Evolutionary conservation across 2,113 vertebrate species (phyloP).

Genomic region (Elgaria multicarinata): DNA sequence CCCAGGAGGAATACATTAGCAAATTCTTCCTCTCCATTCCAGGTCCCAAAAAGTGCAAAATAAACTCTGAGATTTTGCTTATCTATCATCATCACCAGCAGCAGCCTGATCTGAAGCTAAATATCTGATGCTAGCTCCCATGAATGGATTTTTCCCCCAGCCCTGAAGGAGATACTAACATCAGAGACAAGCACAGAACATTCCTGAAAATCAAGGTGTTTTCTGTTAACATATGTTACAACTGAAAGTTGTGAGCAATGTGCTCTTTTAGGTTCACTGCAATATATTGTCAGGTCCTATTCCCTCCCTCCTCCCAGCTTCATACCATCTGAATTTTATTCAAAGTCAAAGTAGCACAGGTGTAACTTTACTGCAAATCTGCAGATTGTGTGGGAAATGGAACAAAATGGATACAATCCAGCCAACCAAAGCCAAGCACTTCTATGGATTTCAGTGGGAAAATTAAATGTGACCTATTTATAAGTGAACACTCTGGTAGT

Average conservation of each 20-base stretch:
- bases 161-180: background rate
- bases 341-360: background rate
- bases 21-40: background rate
- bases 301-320: background rate
- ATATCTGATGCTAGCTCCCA: background rate
- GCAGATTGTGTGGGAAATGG: background rate
- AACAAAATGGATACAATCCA: background rate
- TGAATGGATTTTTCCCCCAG: slow-evolving; percentile 27
- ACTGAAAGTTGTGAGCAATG: slow-evolving; percentile 3
- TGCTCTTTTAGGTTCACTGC: slow-evolving; percentile 11
- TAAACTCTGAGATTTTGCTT: background rate
- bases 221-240: slow-evolving; percentile 32
- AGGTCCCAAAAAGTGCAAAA: background rate
- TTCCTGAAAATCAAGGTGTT: slow-evolving; percentile 53
- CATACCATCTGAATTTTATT: slow-evolving; percentile 19
- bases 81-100: too few relatives aligned
- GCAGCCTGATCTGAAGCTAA: background rate
- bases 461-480: background rate
- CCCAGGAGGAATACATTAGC: background rate
- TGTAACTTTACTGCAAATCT: background rate
- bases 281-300: background rate
- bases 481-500: background rate
- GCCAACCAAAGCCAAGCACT: background rate
- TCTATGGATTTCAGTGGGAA: background rate
- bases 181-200: slow-evolving; percentile 27